Evolutionary conservation across 2,797 vertebrate species (phyloP), one percentile per base, ranked within the genome.

Genomic region (Myiotriccus ornatus): DNA sequence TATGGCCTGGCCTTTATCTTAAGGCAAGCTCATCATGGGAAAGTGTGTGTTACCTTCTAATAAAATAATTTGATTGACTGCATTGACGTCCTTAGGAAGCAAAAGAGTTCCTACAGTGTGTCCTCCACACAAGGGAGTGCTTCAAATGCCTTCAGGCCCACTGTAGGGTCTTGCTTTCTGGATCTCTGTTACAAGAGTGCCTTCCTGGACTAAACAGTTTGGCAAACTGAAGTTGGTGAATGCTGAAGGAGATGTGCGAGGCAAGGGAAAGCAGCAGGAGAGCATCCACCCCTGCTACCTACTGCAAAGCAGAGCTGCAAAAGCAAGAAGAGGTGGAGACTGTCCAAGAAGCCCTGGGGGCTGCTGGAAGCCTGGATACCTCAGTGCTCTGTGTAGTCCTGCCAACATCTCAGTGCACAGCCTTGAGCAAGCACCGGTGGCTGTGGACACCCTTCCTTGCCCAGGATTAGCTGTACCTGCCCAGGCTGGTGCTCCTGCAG

Each of bases 121-220:
- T 53, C 32, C 9, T 16, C 22, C 2, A 1, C 27, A 43, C 11
- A 35, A 50, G 27, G 39, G 10, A 82, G 30, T 0, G 1, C 8
- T 65, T 88, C 21, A 62, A 22, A 25, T 18, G 15, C 78, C 32
- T 41, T 78, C 12, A 39, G 25, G 20, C 76, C 35, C 30, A 4
- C 37, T 14, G 14, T 18, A 25, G 56, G 43, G 12, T 39, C 57
- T 71, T 1, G 1, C 25, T 74, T 84, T 67, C 64, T 60, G 63
- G 14, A 35, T 73, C 28, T 59, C 32, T 24, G 14, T 49, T 62
- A 74, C 19, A 28, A 27, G 50, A 77, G 32, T 56, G 44, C 35
- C 23, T 73, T 62, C 14, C 3, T 34, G 62, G 56, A 53, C 52
- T 67, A 28, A 90, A 24, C 34, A 56, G 9, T 20, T 2, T 44